A percentile compares a stretch with the other conserved stretches of the same genome.
These are phyloP conservation scores for Ceratoteleas bidentatus DNA, from an alignment of 1,140 invertebrate genomes.

Conservation along the genomic window DNA sequence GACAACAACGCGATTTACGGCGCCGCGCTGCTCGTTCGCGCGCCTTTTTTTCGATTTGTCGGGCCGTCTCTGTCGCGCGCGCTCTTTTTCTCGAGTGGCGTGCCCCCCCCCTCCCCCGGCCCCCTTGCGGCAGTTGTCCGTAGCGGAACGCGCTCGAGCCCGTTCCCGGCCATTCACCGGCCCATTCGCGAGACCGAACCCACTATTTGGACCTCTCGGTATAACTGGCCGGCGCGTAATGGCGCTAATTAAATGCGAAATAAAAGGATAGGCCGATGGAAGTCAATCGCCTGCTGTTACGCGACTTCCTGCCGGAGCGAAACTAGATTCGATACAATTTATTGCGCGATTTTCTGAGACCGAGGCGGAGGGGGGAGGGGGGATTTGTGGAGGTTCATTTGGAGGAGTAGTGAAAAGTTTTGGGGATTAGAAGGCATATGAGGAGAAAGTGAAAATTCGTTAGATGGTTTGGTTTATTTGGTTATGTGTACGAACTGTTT, in stretches of 20 bases:
- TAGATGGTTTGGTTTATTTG: too few relatives aligned
- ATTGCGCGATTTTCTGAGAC: too few relatives aligned
- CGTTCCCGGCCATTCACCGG: slow-evolving; percentile 59
- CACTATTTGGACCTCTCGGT: slow-evolving; percentile 55
- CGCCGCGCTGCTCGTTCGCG: slow-evolving; percentile 9
- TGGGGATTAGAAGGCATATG: too few relatives aligned
- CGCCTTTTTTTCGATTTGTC: too few relatives aligned
- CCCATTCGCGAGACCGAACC: slow-evolving; percentile 58
- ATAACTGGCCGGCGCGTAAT: slow-evolving; percentile 60
- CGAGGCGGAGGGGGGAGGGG: too few relatives aligned
- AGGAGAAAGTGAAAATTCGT: too few relatives aligned
- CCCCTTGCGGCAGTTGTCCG: too few relatives aligned
- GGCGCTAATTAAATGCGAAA: slow-evolving; percentile 74
- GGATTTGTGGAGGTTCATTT: too few relatives aligned
- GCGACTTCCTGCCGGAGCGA: slow-evolving; percentile 62
- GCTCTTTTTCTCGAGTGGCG: neutral
- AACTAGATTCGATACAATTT: slow-evolving; percentile 57
- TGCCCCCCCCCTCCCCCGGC: too few relatives aligned
- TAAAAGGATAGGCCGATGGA: slow-evolving; percentile 67
- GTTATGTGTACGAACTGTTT: too few relatives aligned
- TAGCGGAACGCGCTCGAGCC: slow-evolving; percentile 28
- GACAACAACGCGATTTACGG: slow-evolving; percentile 60
- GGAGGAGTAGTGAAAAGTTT: too few relatives aligned
- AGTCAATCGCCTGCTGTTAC: slow-evolving; percentile 65
- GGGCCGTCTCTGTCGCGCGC: too few relatives aligned